Percentiles rank a stretch among this genome's conserved stretches.
Evolutionary conservation across 92 coral and sea anemone genomes (phyloP).

Genomic region (Heteractis magnifica): DNA sequence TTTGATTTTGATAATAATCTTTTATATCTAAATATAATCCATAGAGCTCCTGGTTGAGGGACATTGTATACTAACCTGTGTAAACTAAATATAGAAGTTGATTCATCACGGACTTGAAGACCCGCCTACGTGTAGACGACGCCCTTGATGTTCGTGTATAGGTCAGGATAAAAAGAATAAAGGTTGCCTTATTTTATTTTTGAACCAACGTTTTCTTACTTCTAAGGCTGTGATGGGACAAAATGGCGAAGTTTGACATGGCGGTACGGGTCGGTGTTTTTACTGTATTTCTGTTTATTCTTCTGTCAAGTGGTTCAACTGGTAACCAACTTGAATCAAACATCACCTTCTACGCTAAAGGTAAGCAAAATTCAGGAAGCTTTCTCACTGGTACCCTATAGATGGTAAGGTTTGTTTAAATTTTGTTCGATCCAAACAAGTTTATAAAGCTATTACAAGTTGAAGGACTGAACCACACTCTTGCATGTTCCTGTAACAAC

Average conservation of each 20-base stretch:
- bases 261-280: not conserved
- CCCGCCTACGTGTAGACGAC: not conserved
- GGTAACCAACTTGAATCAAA: slow-evolving; percentile 11
- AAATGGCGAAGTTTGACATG: slow-evolving; percentile 3
- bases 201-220: not conserved
- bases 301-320: not conserved
- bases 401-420: too few species aligned
- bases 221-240: slow-evolving; percentile 16
- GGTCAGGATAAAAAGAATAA: not conserved
- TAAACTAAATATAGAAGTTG: not conserved
- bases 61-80: not conserved
- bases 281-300: slow-evolving; percentile 1
- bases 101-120: not conserved
- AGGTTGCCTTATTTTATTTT: not conserved
- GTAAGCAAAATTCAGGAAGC: slow-evolving; percentile 2
- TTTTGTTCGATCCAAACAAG: not conserved
- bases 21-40: not conserved
- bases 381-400: too few species aligned
- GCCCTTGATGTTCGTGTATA: not conserved
- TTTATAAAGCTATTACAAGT: too few species aligned
- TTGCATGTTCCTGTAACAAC: not conserved
- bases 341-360: slow-evolving; percentile 40
- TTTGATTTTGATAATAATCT: not conserved
- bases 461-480: not conserved
- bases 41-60: not conserved